These are phyloP conservation scores for Calephelis perditalis DNA, from an alignment of 2,888 invertebrate genomes.

Conservation along the genomic window DNA sequence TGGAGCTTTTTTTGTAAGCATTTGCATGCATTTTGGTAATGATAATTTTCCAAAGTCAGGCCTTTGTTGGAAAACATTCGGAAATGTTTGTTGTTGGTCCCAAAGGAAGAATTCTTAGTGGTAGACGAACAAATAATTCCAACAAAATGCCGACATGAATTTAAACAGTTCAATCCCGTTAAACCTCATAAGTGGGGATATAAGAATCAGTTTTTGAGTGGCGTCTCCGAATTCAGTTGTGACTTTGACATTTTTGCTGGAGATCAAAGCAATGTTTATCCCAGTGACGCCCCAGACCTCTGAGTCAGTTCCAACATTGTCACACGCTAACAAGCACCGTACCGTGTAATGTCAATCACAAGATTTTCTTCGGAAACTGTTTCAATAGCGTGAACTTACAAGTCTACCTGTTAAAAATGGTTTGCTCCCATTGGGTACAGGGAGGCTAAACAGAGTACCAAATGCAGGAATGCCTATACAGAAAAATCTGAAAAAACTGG, in stretches of 20 bases:
- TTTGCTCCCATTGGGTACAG: no score
- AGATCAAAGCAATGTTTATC: conserved; percentile 35
- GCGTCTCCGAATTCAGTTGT: conserved; percentile 43
- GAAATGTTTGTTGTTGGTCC: conserved; percentile 28
- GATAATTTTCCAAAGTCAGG: conserved; percentile 37
- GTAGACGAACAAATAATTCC: conserved; percentile 44
- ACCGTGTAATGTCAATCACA: no score
- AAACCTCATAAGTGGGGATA: conserved; percentile 21
- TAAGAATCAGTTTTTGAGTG: conserved; percentile 38
- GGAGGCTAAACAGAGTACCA: background rate
- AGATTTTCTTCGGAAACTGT: no score
- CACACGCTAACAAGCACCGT: conserved; percentile 29
- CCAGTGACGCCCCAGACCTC: no score
- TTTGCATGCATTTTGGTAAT: no score
- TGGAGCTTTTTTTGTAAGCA: no score
- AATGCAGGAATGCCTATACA: background rate
- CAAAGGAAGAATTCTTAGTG: conserved; percentile 38
- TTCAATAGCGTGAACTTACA: no score
- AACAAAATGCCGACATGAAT: conserved; percentile 32
- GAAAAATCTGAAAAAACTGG: background rate
- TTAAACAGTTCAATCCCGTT: conserved; percentile 16
- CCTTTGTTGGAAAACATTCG: conserved; percentile 29
- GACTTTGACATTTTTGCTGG: conserved; percentile 45
- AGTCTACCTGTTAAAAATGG: no score
- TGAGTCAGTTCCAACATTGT: conserved; percentile 37